Evolutionary conservation across 2,888 invertebrate genomes (phyloP), one percentile per base, ranked within the genome.

Genomic region (Trissonchulus latispiculum): DNA sequence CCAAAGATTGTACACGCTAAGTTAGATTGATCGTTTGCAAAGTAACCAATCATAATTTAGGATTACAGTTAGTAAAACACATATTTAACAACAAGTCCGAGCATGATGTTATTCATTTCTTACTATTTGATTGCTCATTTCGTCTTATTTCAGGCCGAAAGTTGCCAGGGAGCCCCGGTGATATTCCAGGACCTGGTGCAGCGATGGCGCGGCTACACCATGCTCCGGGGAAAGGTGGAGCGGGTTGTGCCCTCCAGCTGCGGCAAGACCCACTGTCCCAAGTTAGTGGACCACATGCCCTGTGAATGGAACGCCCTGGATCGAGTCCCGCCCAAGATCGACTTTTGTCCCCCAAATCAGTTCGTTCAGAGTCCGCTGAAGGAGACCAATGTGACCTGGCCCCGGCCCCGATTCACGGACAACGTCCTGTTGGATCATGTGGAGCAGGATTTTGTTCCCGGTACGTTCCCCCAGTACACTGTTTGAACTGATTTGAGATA

Each of bases 191-290:
- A 90, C 1, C 86, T 96, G 2, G 89, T 92, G 1, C 86, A 95
- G 0, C 93, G 93, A 33, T 96, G 95, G 93, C 90, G 92, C 37
- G 95, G 94, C 32, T 96, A 94, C 82, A 93, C 95, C 83, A 90
- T 91, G 77, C 75, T 83, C 18, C 62, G 72, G 2, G 82, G 82
- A 48, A 79, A 82, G 67, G 82, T 83, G 61, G 75, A 75, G 64
- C 66, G 59, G 33, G 74, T 74, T 2, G 48, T 61, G 2, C 74
- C 75, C 8, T 72, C 72, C 29, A 64, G 15, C 18, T 76, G 73
- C 59, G 75, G 70, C n/a, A 59, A 15, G 23, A 1, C 67, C 3
- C 2, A 71, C 8, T 72, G 72, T 37, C 72, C 72, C 2, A 35
- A 70, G 29, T 66, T 68, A 23, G 69, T 72, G 68, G 72, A 72